Evolutionary conservation across 2,797 vertebrate species (phyloP).

Genomic region (Epinephelus coioides): DNA sequence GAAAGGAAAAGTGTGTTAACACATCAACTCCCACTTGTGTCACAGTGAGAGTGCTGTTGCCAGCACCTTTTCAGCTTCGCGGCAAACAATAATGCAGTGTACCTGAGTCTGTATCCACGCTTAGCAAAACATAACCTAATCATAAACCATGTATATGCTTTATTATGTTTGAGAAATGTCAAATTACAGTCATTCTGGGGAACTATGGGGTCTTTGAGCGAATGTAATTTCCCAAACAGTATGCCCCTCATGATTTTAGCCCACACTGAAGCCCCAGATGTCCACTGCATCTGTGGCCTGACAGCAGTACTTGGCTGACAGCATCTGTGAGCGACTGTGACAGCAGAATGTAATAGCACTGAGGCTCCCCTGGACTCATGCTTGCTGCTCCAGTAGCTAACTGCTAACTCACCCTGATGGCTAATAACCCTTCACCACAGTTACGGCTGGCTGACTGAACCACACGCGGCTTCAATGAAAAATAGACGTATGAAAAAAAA

Average conservation of each 20-base stretch:
- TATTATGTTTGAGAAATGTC: slow-evolving; percentile 35
- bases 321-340: slow-evolving; percentile 80
- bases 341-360: slow-evolving; percentile 80
- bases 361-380: slow-evolving; percentile 74
- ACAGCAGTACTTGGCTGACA: slow-evolving; percentile 75
- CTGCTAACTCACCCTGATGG: slow-evolving; percentile 83
- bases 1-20: slow-evolving; percentile 65
- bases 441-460: slow-evolving; percentile 79
- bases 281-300: slow-evolving; percentile 75
- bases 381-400: slow-evolving; percentile 77
- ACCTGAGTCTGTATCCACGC: slow-evolving; percentile 29
- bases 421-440: slow-evolving; percentile 83
- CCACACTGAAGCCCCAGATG: slow-evolving; percentile 66
- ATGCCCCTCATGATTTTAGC: slow-evolving; percentile 51
- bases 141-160: slow-evolving; percentile 14
- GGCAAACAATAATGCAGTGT: slow-evolving; percentile 47
- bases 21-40: slow-evolving; percentile 63
- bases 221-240: slow-evolving; percentile 56
- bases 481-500: slow-evolving; percentile 68
- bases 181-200: slow-evolving; percentile 34
- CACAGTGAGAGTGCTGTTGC: slow-evolving; percentile 47
- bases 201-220: slow-evolving; percentile 34
- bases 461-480: slow-evolving; percentile 73
- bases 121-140: slow-evolving; percentile 50
- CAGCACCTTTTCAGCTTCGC: slow-evolving; percentile 62